Conservation (phyloP, 2,797 vertebrate species). For the Brachyrhaphis roseni region DNA sequence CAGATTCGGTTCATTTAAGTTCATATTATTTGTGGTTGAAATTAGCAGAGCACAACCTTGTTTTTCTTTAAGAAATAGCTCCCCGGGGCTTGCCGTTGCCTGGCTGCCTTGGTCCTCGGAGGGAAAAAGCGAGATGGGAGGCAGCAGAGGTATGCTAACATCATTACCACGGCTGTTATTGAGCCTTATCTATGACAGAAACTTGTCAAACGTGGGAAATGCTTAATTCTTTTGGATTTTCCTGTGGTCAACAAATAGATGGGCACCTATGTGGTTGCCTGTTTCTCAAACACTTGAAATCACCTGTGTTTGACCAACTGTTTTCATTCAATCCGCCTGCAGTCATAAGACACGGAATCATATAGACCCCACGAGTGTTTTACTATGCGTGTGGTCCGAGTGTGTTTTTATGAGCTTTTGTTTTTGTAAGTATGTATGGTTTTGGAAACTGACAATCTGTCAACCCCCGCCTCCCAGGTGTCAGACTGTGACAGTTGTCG, state of each 20-base stretch:
- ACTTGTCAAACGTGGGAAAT: slow-evolving; percentile 10
- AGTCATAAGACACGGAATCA: too few relatives aligned
- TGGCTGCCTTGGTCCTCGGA: slow-evolving; percentile 31
- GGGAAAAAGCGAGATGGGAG: slow-evolving; percentile 37
- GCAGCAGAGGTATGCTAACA: slow-evolving; percentile 43
- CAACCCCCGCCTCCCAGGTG: too few relatives aligned
- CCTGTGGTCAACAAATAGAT: slow-evolving; percentile 27
- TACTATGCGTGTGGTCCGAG: too few relatives aligned
- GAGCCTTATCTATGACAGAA: slow-evolving; percentile 19
- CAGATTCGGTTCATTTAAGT: slow-evolving; percentile 55
- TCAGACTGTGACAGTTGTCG: too few relatives aligned
- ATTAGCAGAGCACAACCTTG: slow-evolving; percentile 59
- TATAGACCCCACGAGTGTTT: too few relatives aligned
- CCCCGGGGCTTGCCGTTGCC: slow-evolving; percentile 52
- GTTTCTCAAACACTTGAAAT: slow-evolving; percentile 26
- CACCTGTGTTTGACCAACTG: background rate
- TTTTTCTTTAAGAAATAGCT: slow-evolving; percentile 59
- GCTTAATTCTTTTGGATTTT: slow-evolving; percentile 21
- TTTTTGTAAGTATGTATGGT: background rate
- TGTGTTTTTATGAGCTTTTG: too few relatives aligned
- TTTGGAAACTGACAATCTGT: background rate
- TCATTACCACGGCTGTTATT: slow-evolving; percentile 37
- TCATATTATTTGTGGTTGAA: slow-evolving; percentile 53
- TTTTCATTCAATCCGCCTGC: slow-evolving; percentile 6
- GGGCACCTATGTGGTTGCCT: slow-evolving; percentile 38